phyloP scores from a whole-genome alignment of 1,140 invertebrate species.

The Philotrypesis tridentata region DNA sequence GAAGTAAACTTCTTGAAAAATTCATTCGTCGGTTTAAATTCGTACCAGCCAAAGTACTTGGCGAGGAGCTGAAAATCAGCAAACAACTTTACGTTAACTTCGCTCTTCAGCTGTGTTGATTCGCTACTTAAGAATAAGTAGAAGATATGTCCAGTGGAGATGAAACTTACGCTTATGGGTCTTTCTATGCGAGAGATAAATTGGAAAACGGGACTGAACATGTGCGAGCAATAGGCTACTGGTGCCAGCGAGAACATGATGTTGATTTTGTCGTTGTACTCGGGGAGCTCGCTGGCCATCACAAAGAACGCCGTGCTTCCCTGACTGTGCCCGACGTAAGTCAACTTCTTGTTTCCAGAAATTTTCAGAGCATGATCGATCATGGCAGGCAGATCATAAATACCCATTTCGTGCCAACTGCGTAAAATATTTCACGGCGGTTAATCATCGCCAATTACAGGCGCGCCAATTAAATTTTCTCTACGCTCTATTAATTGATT shows the following conservation, averaged over 20 bases:
- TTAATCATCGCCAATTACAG: background rate
- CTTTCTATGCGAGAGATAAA: background rate
- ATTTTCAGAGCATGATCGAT: slow-evolving; percentile 66
- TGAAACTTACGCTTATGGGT: slow-evolving; percentile 39
- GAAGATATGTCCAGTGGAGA: no score
- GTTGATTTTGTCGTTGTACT: slow-evolving; percentile 75
- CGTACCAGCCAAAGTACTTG: slow-evolving; percentile 70
- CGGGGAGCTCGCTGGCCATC: slow-evolving; percentile 70
- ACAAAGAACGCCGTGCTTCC: slow-evolving; percentile 77
- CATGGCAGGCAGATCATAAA: slow-evolving; percentile 52
- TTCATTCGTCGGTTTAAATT: slow-evolving; percentile 72
- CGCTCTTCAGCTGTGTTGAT: no score
- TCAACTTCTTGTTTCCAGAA: slow-evolving; percentile 73
- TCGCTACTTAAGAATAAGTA: no score
- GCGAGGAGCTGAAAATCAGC: slow-evolving; percentile 42
- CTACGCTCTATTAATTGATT: background rate
- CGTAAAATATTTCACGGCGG: background rate
- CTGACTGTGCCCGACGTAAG: slow-evolving; percentile 80
- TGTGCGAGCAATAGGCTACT: slow-evolving; percentile 62
- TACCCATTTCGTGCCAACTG: slow-evolving; percentile 72
- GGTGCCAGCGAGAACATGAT: slow-evolving; percentile 75
- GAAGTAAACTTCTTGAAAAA: slow-evolving; percentile 67
- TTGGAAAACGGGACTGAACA: slow-evolving; percentile 43
- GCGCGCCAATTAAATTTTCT: background rate
- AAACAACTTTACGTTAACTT: slow-evolving; percentile 5